These are phyloP conservation scores for Brotula barbata DNA, from an alignment of 2,797 vertebrate species.

Conservation along the genomic window DNA sequence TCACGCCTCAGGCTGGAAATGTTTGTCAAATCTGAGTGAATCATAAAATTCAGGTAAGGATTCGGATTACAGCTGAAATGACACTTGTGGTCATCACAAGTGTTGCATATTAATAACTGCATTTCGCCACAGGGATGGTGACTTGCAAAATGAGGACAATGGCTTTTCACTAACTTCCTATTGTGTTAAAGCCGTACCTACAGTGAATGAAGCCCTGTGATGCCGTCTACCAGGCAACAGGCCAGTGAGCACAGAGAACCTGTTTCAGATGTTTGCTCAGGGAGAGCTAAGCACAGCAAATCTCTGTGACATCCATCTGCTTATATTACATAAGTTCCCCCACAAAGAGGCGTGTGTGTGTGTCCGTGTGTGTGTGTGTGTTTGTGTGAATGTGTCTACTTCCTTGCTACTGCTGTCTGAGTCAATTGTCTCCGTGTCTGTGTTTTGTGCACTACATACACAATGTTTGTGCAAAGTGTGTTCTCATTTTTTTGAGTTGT, in stretches of 20 bases:
- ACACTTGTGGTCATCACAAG: neutral
- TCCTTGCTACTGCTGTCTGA: slow-evolving; percentile 50
- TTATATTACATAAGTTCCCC: slow-evolving; percentile 62
- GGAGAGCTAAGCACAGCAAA: slow-evolving; percentile 61
- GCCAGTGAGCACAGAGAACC: slow-evolving; percentile 54
- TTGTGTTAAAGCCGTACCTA: slow-evolving; percentile 32
- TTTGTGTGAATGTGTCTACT: slow-evolving; percentile 31
- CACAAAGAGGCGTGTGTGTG: slow-evolving; percentile 32
- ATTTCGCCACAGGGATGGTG: slow-evolving; percentile 16
- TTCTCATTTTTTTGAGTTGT: slow-evolving; percentile 17
- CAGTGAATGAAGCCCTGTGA: slow-evolving; percentile 44
- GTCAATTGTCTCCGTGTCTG: slow-evolving; percentile 42
- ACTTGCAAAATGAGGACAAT: slow-evolving; percentile 24
- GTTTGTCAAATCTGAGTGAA: slow-evolving; percentile 42
- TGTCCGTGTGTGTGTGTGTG: slow-evolving; percentile 33
- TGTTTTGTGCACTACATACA: slow-evolving; percentile 68
- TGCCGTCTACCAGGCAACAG: slow-evolving; percentile 46
- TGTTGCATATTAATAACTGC: slow-evolving; percentile 10
- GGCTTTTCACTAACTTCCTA: slow-evolving; percentile 23
- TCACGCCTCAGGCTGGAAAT: slow-evolving; percentile 47
- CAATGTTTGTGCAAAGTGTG: slow-evolving; percentile 21
- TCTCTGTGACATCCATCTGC: slow-evolving; percentile 68
- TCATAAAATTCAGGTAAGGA: slow-evolving; percentile 15
- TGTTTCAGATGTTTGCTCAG: slow-evolving; percentile 70
- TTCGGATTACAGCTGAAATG: slow-evolving; percentile 17